phyloP scores from a whole-genome alignment of 92 coral and sea anemone species.

The Umimayanthus chanpuru region DNA sequence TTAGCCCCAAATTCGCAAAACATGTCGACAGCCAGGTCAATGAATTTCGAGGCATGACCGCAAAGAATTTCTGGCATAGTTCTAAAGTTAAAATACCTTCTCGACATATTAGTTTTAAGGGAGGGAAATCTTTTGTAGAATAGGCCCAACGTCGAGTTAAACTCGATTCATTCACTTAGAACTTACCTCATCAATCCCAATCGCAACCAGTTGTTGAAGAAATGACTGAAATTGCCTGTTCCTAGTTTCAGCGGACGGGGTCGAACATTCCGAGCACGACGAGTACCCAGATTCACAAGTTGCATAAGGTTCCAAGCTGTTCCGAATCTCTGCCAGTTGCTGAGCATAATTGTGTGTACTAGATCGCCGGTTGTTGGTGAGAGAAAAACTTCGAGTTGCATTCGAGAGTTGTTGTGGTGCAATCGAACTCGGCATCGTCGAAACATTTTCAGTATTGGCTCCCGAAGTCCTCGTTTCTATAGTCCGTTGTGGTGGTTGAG shows the following conservation, averaged over 20 bases:
- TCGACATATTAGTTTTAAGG: neutral
- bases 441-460: constrained; percentile 38
- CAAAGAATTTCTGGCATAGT: constrained; percentile 51
- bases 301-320: constrained; percentile 79
- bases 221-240: constrained; percentile 57
- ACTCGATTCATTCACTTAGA: neutral
- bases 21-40: constrained; percentile 35
- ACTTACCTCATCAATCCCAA: constrained; percentile 82
- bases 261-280: constrained; percentile 73
- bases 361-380: constrained; percentile 53
- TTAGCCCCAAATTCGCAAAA: constrained; percentile 28
- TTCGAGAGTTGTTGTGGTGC: constrained; percentile 45
- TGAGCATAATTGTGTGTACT: constrained; percentile 69
- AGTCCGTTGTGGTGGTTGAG: constrained; percentile 13
- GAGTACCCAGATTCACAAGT: constrained; percentile 87
- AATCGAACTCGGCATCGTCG: constrained; percentile 45
- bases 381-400: constrained; percentile 37
- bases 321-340: constrained; percentile 78
- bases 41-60: constrained; percentile 43
- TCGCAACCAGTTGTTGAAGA: constrained; percentile 73
- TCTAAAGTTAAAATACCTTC: constrained; percentile 11
- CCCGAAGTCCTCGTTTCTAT: constrained; percentile 54
- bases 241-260: constrained; percentile 60
- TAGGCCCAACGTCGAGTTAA: neutral
- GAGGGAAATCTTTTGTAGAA: constrained; percentile 2